Base-by-base conservation (phyloP, 2,113 vertebrate species). In the Alectura lathami region DNA sequence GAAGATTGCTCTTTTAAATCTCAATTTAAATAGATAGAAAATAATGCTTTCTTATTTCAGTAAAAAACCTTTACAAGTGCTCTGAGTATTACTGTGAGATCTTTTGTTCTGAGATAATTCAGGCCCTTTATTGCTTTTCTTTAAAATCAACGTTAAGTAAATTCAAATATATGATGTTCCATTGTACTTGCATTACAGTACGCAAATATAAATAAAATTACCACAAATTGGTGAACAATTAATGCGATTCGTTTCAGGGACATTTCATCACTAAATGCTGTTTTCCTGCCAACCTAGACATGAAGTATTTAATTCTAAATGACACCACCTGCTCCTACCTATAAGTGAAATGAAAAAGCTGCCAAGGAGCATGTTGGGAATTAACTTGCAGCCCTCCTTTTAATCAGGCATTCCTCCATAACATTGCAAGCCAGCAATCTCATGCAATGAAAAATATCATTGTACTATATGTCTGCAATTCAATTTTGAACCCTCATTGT, bases 311-410 rank as follows among this genome's bases (percentile, higher is more conserved):
- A 95, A 97, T 92, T 97, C 91, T 97, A 98, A 97, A 98, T 94
- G 95, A 97, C 82, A 97, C 92, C 97, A 97, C 97, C 97, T 98
- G 97, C 94, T 98, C 96, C 94, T 93, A 97, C 95, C 96, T 98
- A 96, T 92, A 97, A 96, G 94, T 91, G 85, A 96, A 97, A 96
- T 87, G 94, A 96, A 96, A 97, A 96, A 95, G 87, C 95, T 97
- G 95, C 96, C 96, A 97, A 94, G 89, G 94, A 96, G 76, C 89
- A 97, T 85, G 87, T 93, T 97, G 95, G 87, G 96, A 97, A 97
- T 96, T 97, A 96, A 96, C 95, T 91, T 89, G 60, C 86, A 97
- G 82, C 62, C 78, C 96, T 95, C 82, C 83, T 91, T 96, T 96
- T 97, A 97, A 97, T 97, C 91, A 97, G 85, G 48, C 88, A 59